Evolutionary conservation across 1,140 invertebrate species (phyloP).

Genomic region (Drosophila pseudoananassae): DNA sequence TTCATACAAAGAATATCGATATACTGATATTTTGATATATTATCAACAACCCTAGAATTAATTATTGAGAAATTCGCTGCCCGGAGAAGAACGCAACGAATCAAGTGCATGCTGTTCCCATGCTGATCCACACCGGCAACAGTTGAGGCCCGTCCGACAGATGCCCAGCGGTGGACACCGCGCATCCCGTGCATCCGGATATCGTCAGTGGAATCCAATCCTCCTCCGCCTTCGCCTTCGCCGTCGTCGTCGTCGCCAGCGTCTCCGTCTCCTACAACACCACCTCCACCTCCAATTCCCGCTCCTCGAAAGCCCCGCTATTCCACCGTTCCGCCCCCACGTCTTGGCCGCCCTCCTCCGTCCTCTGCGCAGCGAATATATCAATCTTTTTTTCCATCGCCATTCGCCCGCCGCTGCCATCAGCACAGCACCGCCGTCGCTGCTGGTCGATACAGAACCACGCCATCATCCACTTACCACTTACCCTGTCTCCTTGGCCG

Average conservation of each 20-base stretch:
- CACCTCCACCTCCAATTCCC: neutral
- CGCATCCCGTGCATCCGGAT: conserved; percentile 1
- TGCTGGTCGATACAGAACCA: neutral
- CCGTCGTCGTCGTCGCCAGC: neutral
- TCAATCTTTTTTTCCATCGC: neutral
- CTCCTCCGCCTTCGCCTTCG: neutral
- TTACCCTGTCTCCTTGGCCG: no score
- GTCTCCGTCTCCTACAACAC: neutral
- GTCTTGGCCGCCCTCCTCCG: neutral
- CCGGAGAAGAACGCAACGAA: neutral
- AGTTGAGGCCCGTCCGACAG: conserved; percentile 4
- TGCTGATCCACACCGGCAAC: conserved; percentile 1
- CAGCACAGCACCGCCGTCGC: no score
- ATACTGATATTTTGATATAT: neutral
- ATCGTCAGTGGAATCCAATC: conserved; percentile 1
- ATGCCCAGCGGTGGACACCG: neutral
- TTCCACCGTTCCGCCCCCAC: neutral
- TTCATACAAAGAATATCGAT: neutral
- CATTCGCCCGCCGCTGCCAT: neutral
- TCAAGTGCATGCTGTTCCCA: neutral
- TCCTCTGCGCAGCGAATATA: neutral
- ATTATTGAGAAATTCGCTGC: conserved; percentile 2
- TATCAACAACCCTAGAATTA: conserved; percentile 2
- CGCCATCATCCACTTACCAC: neutral
- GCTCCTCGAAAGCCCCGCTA: neutral